Evolutionary conservation across 2,113 vertebrate genomes (phyloP), one percentile per base, ranked within the genome.

Genomic region (Capra hircus): DNA sequence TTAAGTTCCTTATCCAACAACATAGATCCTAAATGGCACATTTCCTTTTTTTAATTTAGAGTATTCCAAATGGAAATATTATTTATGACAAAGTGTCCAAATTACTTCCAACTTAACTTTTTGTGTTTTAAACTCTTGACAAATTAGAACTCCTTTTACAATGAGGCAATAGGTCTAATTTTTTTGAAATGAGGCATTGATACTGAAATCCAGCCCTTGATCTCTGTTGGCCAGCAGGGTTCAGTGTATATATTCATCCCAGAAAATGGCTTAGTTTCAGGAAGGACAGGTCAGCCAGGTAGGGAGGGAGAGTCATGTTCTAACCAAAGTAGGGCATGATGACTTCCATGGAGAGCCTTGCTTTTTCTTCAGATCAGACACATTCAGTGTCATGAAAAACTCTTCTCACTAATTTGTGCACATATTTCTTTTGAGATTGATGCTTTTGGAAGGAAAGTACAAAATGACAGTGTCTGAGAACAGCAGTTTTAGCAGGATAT

Each of bases 401-500:
- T 91, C 57, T 21, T 90, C 33, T 96, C 50, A 84, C 27, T 96
- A 96, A 98, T 94, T 91, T 94, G 88, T 95, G 28, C 60, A 83
- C 36, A 30, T 64, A 93, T 88, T 95, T 97, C 91, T 92, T 93
- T 88, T 90, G 96, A 88, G 97, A 90, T n/a, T 67, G 92, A 90
- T 95, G 90, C 94, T 96, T 93, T 95, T 53, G 52, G 88, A 96
- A 94, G 33, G 30, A 86, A 91, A 80, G 82, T 82, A 95, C 88
- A 94, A 94, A 93, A 93, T 96, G 90, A 90, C 82, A 92, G 25
- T 92, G 82, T 95, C 93, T 92, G 67, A 71, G 53, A 93, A 40
- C 67, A 80, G n/a, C 85, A 50, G 95, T 97, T 97, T 97, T 89
- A 97, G 93, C 28, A 93, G 96, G 67, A 89, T 93, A 86, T 53